Conservation (phyloP, 2,113 vertebrate species). For the Scolopax mira region DNA sequence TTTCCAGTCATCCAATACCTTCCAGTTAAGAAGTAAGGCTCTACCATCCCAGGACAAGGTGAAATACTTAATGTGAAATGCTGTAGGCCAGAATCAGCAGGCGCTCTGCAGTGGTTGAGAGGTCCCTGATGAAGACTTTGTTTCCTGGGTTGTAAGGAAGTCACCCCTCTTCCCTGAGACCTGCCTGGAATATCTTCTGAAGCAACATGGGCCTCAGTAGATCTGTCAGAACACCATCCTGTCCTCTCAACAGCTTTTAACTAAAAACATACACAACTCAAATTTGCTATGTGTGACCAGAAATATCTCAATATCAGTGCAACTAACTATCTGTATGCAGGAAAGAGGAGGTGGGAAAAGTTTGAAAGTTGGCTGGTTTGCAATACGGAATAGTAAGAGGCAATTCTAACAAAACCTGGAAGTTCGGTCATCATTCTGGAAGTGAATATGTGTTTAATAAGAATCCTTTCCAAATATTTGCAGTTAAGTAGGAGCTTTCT, state of each 20-base stretch:
- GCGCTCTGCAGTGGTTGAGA: not conserved
- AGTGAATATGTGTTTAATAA: constrained; percentile 63
- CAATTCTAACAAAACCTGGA: constrained; percentile 62
- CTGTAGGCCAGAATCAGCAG: not conserved
- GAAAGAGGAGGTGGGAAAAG: constrained; percentile 8
- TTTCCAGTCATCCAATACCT: not conserved
- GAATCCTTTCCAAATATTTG: constrained; percentile 68
- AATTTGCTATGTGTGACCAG: not conserved
- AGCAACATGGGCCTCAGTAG: not conserved
- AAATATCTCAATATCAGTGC: not conserved
- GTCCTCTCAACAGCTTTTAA: not conserved
- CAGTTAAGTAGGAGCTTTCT: constrained; percentile 13
- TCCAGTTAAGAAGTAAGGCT: not conserved
- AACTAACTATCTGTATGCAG: not conserved
- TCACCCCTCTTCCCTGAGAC: not conserved
- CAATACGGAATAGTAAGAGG: not conserved
- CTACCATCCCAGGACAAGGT: not conserved
- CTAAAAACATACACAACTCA: not conserved
- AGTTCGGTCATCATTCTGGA: constrained; percentile 56
- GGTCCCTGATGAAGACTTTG: not conserved
- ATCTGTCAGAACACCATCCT: not conserved
- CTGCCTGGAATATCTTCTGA: not conserved
- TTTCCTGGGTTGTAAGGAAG: not conserved
- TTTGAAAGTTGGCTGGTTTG: not conserved
- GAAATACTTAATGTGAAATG: not conserved